Evolutionary conservation across 2,888 invertebrate species (phyloP).

Genomic region (Neoscelio sp.): DNA sequence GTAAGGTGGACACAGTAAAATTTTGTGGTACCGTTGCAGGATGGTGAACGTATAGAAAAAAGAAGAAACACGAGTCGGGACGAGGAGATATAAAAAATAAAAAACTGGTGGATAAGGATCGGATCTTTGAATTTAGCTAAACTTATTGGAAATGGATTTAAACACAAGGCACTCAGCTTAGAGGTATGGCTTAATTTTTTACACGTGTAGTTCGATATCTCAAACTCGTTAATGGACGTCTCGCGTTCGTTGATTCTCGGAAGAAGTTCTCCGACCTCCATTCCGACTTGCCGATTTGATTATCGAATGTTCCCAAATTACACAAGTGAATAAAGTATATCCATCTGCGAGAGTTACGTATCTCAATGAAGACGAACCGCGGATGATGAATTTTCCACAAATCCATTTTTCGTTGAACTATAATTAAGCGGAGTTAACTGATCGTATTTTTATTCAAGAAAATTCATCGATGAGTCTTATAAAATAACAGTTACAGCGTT

Average conservation of each 20-base stretch:
- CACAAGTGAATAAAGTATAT: slow-evolving; percentile 24
- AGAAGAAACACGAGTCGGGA: slow-evolving; percentile 68
- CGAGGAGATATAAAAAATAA: slow-evolving; percentile 36
- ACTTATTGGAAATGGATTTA: slow-evolving; percentile 70
- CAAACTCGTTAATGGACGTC: slow-evolving; percentile 76
- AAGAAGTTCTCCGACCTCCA: slow-evolving; percentile 61
- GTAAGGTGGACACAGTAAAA: slow-evolving; percentile 77
- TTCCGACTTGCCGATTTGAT: slow-evolving; percentile 45
- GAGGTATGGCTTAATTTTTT: slow-evolving; percentile 75
- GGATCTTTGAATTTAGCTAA: slow-evolving; percentile 77
- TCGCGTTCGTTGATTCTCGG: slow-evolving; percentile 75
- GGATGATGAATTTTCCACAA: slow-evolving; percentile 37
- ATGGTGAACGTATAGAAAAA: slow-evolving; percentile 69
- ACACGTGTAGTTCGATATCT: slow-evolving; percentile 78
- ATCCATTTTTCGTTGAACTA: slow-evolving; percentile 9
- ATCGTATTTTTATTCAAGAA: too few species aligned
- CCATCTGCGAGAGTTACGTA: slow-evolving; percentile 6
- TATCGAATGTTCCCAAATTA: slow-evolving; percentile 58
- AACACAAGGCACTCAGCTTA: slow-evolving; percentile 37
- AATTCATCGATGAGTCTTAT: too few species aligned
- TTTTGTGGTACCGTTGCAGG: slow-evolving; percentile 79
- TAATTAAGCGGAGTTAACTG: slow-evolving; percentile 8
- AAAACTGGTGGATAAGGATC: slow-evolving; percentile 53
- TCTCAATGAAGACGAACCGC: slow-evolving; percentile 22
- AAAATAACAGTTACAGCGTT: too few species aligned